Conservation (phyloP, 2,797 vertebrate species). For the Catostomus latipinnis region DNA sequence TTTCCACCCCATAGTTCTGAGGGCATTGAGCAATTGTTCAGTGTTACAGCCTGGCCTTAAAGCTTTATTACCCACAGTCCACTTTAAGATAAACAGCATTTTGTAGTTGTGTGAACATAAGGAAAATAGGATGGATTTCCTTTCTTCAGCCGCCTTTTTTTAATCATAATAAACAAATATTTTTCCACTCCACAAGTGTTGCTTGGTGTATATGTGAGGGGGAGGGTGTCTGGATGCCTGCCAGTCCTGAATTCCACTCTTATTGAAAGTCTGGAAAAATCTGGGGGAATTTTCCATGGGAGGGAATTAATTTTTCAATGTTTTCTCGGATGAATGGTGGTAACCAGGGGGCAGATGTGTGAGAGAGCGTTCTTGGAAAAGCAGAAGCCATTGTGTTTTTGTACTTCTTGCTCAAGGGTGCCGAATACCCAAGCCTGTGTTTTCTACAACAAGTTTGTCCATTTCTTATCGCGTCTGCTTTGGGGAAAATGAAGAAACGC, state of each 20-base stretch:
- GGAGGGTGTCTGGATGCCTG: slow-evolving; percentile 65
- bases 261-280: slow-evolving; percentile 79
- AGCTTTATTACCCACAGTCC: slow-evolving; percentile 78
- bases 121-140: slow-evolving; percentile 76
- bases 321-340: slow-evolving; percentile 69
- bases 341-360: slow-evolving; percentile 55
- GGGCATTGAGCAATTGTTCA: slow-evolving; percentile 69
- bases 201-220: slow-evolving; percentile 44
- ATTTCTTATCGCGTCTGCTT: slow-evolving; percentile 4
- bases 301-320: slow-evolving; percentile 76
- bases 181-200: slow-evolving; percentile 68
- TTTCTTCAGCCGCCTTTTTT: slow-evolving; percentile 60
- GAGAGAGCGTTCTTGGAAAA: slow-evolving; percentile 47
- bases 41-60: slow-evolving; percentile 76
- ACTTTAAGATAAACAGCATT: slow-evolving; percentile 73
- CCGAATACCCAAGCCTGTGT: slow-evolving; percentile 51
- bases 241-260: slow-evolving; percentile 80
- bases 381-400: slow-evolving; percentile 30
- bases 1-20: slow-evolving; percentile 79
- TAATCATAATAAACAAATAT: slow-evolving; percentile 79
- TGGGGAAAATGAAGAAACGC: neutral
- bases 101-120: slow-evolving; percentile 73
- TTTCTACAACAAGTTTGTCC: slow-evolving; percentile 28
- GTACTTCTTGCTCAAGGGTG: slow-evolving; percentile 23
- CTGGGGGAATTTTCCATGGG: slow-evolving; percentile 82